A percentile compares a stretch with the other conserved stretches of the same genome.
phyloP scores from a whole-genome alignment of 37 sponge, comb jelly and placozoan species.

The Mnemiopsis leidyi region DNA sequence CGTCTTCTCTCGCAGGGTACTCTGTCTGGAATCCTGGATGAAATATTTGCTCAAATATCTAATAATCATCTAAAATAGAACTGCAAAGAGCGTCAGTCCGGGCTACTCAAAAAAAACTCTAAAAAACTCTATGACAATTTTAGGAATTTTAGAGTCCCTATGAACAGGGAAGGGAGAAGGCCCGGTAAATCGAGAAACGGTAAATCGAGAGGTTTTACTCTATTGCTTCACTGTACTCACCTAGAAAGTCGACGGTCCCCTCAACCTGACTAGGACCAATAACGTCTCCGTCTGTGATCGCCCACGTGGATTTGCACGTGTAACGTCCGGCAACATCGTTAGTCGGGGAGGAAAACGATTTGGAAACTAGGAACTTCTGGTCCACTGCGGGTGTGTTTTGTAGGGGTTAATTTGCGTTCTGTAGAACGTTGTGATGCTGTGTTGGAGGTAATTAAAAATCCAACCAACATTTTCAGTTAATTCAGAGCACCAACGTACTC shows the following conservation, averaged over 20 bases:
- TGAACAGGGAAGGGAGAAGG: background rate
- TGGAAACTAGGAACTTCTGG: background rate
- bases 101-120: too few relatives aligned
- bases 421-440: too few relatives aligned
- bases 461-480: too few relatives aligned
- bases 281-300: background rate
- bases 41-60: background rate
- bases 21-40: background rate
- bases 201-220: background rate
- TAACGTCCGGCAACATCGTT: background rate
- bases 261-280: background rate
- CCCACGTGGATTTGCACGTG: background rate
- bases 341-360: background rate
- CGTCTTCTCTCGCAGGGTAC: background rate
- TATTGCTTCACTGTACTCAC: too few relatives aligned
- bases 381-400: background rate
- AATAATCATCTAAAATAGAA: background rate
- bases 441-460: too few relatives aligned
- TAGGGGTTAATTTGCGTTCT: too few relatives aligned
- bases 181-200: background rate
- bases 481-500: too few relatives aligned
- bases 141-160: too few relatives aligned
- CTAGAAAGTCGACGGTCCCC: background rate
- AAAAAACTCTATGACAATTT: too few relatives aligned
- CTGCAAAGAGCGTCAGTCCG: background rate